Evolutionary conservation across 2,888 invertebrate genomes (phyloP).

Genomic region (Hoplodrina blanda): DNA sequence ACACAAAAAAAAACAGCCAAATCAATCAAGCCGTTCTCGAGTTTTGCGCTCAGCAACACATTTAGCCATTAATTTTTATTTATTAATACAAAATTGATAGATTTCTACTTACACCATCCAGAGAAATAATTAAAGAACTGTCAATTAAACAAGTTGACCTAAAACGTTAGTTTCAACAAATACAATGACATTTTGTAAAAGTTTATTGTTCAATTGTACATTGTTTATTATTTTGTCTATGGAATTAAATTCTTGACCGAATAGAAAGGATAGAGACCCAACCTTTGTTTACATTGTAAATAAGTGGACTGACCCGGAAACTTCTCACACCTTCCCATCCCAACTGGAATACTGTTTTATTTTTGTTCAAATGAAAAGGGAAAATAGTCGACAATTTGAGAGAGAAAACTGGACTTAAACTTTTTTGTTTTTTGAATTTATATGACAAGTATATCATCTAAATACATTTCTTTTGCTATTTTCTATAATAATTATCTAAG

Average conservation of each 20-base stretch:
- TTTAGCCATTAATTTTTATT: no score
- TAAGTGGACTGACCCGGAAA: constrained; percentile 67
- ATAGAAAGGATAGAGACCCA: constrained; percentile 26
- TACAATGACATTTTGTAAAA: not conserved
- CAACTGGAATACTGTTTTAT: constrained; percentile 28
- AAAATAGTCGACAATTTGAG: constrained; percentile 5
- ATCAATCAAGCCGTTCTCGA: no score
- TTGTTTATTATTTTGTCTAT: constrained; percentile 10
- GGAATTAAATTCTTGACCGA: constrained; percentile 43
- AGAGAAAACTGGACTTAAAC: not conserved
- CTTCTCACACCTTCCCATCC: constrained; percentile 42
- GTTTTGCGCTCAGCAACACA: no score
- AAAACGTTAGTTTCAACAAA: not conserved
- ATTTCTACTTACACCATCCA: not conserved
- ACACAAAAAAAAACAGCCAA: no score
- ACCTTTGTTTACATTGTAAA: constrained; percentile 66
- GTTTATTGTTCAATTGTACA: not conserved
- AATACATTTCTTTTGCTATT: not conserved
- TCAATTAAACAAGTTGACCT: no score
- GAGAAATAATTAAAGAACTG: not conserved
- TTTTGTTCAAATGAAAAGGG: constrained; percentile 13
- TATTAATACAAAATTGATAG: no score
- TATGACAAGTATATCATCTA: not conserved
- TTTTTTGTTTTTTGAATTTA: not conserved
- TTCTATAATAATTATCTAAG: not conserved